Base-by-base conservation (phyloP, 2,888 invertebrate genomes). In the Oeneis ivallda region DNA sequence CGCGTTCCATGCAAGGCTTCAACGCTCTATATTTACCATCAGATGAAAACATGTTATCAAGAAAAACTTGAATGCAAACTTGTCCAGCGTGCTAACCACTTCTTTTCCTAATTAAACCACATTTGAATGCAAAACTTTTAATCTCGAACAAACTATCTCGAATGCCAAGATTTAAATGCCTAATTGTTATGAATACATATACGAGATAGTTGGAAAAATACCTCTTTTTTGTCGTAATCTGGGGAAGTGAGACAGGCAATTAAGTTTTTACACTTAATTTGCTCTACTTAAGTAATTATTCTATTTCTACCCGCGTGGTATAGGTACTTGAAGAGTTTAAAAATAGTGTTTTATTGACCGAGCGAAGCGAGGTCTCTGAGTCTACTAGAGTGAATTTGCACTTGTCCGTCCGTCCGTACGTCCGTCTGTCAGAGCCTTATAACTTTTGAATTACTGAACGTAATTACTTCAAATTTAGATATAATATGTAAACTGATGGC, bases 221-320 rank as follows among this genome's bases (percentile, higher is more conserved):
- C 8, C 15, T 34, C 15, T 45, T 15, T 54, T 58, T 45, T 47
- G 45, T 34, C 9, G 26, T 32, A 58, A 58, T 47, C 58, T 47
- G 10, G 32, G 47, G 32, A 47, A 58, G 34, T 45, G 34, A 58
- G 58, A 58, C 32, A 47, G 34, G 47, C n/a, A 58, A 58, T 58
- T 58, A 58, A 34, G 47, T 45, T 58, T 58, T 58, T 58, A 34
- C 45, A 45, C 47, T 34, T 58, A 45, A 56, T 58, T 45, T 58
- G 34, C 17, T 47, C 34, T 45, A 58, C 47, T 58, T 56, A 58
- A 15, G 58, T 19, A 58, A 47, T 47, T 58, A 58, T 58, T 58
- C 47, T 58, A 58, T 58, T 58, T 58, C 32, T 58, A 34, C 45
- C 34, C 34, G 15, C 58, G 15, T 17, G 7, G 34, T 45, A 9